A percentile compares a stretch with the other conserved stretches of the same genome.
Conservation (phyloP, 2,113 vertebrate species). For the Marcusenius ussheri region DNA sequence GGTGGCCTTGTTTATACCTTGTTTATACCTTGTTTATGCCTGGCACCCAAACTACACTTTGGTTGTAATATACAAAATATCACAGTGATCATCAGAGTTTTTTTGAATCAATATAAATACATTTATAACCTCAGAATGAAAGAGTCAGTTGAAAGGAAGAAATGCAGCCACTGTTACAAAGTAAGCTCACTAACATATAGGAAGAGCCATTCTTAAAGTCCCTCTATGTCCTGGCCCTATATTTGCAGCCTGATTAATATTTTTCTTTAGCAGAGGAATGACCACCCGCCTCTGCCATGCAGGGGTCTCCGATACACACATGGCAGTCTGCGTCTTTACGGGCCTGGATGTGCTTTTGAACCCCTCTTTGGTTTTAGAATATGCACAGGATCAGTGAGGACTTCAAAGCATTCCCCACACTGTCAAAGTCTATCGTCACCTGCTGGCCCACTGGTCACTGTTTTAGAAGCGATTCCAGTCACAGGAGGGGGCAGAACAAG, state of each 20-base stretch:
- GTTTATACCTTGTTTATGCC: background rate
- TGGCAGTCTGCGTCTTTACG: conserved; percentile 55
- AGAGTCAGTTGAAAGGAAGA: conserved; percentile 36
- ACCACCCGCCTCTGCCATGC: background rate
- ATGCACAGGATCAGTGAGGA: conserved; percentile 68
- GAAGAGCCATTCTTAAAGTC: conserved; percentile 19
- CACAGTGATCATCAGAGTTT: background rate
- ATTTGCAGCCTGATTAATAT: conserved; percentile 4
- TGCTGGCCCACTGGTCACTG: conserved; percentile 64
- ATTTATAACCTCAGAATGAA: background rate
- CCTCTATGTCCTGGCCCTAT: background rate
- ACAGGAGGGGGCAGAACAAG: conserved; percentile 1
- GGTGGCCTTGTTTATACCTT: background rate
- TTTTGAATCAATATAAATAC: conserved; percentile 39
- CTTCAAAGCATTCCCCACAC: conserved; percentile 68
- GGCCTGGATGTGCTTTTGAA: conserved; percentile 70
- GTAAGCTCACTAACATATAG: conserved; percentile 34
- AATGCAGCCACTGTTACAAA: conserved; percentile 46
- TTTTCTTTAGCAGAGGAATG: background rate
- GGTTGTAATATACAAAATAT: background rate
- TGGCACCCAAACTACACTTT: background rate
- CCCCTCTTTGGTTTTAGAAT: conserved; percentile 71
- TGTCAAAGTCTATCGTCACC: conserved; percentile 59
- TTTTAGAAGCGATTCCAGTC: conserved; percentile 70
- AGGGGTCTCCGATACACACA: conserved; percentile 17